A percentile compares a stretch with the other conserved stretches of the same genome.
phyloP scores from a whole-genome alignment of 2,797 vertebrate genomes.

The Poecile montanus region DNA sequence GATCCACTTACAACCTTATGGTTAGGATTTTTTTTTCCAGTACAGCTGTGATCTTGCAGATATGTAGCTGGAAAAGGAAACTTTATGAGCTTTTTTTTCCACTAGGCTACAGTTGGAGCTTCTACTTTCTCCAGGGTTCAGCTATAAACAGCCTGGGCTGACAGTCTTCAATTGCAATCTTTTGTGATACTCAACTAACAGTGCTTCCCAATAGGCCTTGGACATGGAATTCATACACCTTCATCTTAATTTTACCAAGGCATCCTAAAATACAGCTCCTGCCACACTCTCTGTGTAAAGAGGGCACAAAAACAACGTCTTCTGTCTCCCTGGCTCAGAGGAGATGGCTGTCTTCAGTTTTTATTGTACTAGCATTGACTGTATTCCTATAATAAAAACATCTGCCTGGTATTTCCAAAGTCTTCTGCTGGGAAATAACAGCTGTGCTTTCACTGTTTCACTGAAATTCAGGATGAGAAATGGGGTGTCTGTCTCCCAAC shows the following conservation, averaged over 20 bases:
- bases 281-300: background rate
- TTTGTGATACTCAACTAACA: background rate
- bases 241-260: background rate
- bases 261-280: background rate
- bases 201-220: background rate
- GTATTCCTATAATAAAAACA: background rate
- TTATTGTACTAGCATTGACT: background rate
- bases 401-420: background rate
- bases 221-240: background rate
- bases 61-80: background rate
- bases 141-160: background rate
- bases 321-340: background rate
- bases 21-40: background rate
- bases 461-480: background rate
- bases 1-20: background rate
- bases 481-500: background rate
- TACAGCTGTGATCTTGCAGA: background rate
- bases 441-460: background rate
- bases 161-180: background rate
- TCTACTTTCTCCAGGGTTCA: background rate
- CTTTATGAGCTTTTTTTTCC: background rate
- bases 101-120: background rate
- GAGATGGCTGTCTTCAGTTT: background rate
- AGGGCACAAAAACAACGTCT: background rate
- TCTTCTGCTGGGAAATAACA: slow-evolving; percentile 16